Conservation (phyloP, 1,140 invertebrate genomes). For the Drosophila neocordata region DNA sequence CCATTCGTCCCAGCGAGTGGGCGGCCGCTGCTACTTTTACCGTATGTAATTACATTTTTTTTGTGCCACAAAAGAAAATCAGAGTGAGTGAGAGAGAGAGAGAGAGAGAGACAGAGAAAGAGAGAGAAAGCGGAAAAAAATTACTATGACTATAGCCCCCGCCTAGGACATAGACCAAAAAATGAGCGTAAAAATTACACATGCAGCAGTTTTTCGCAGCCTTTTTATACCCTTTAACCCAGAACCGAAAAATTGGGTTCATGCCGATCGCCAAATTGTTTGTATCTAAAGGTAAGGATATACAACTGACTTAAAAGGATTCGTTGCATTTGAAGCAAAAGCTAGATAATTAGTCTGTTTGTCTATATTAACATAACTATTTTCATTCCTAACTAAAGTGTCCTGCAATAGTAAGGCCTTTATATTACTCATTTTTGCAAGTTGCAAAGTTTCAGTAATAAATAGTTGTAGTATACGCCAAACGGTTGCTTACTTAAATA, state of each 20-base stretch:
- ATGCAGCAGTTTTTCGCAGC: slow-evolving; percentile 67
- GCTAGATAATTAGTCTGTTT: no score
- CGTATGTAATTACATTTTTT: slow-evolving; percentile 79
- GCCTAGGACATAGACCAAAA: slow-evolving; percentile 38
- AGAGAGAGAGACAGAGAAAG: slow-evolving; percentile 17
- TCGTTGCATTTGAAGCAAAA: no score
- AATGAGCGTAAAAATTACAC: slow-evolving; percentile 73
- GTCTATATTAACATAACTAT: no score
- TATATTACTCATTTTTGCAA: no score
- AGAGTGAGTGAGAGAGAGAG: slow-evolving; percentile 35
- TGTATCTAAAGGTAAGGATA: not conserved
- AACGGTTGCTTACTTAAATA: no score
- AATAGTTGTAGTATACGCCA: no score
- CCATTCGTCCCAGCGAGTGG: slow-evolving; percentile 28
- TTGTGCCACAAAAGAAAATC: slow-evolving; percentile 46
- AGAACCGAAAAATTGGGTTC: not conserved
- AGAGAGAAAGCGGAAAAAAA: slow-evolving; percentile 19
- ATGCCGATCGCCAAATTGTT: not conserved
- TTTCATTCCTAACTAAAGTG: no score
- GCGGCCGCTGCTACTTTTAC: slow-evolving; percentile 61
- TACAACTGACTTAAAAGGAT: no score
- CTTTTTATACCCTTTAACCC: slow-evolving; percentile 38
- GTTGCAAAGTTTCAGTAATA: no score
- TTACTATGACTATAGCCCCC: slow-evolving; percentile 40
- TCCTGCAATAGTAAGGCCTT: no score